phyloP scores from a whole-genome alignment of 2,797 vertebrate species.

The Cygnus olor region DNA sequence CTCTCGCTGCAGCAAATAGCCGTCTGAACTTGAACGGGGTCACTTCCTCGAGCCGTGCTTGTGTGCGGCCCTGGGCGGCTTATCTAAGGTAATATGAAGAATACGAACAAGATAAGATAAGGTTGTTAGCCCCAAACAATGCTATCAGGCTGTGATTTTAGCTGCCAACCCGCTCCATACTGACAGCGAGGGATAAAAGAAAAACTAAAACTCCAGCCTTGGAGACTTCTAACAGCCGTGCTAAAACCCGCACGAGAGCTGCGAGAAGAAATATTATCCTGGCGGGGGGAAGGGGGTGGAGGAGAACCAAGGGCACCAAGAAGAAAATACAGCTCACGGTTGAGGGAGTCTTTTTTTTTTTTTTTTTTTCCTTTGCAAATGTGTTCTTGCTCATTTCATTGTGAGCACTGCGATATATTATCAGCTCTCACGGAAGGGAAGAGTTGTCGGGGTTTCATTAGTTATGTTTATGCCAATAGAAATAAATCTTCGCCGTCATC shows the following conservation, averaged over 20 bases:
- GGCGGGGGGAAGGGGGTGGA: not conserved
- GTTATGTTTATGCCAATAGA: conserved; percentile 78
- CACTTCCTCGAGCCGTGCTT: conserved; percentile 52
- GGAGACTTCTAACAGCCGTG: conserved; percentile 53
- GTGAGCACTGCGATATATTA: conserved; percentile 67
- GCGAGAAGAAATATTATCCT: conserved; percentile 55
- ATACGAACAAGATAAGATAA: conserved; percentile 63
- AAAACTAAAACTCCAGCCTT: conserved; percentile 58
- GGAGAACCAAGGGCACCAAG: conserved; percentile 11
- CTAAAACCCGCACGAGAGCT: conserved; percentile 10
- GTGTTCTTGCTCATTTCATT: conserved; percentile 62
- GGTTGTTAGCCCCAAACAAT: conserved; percentile 33
- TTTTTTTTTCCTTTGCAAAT: conserved; percentile 55
- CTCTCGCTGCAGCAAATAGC: conserved; percentile 52
- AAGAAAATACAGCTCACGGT: conserved; percentile 60
- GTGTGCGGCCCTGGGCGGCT: conserved; percentile 57
- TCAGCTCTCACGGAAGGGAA: conserved; percentile 62
- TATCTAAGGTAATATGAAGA: conserved; percentile 66
- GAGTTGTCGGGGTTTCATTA: conserved; percentile 72
- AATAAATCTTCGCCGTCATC: conserved; percentile 65
- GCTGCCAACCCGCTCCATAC: conserved; percentile 56
- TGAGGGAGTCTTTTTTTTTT: conserved; percentile 26
- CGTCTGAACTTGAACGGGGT: conserved; percentile 66
- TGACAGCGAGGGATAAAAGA: conserved; percentile 50
- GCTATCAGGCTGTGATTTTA: conserved; percentile 51